phyloP scores from a whole-genome alignment of 1,140 invertebrate species.

The Cotesia typhae region DNA sequence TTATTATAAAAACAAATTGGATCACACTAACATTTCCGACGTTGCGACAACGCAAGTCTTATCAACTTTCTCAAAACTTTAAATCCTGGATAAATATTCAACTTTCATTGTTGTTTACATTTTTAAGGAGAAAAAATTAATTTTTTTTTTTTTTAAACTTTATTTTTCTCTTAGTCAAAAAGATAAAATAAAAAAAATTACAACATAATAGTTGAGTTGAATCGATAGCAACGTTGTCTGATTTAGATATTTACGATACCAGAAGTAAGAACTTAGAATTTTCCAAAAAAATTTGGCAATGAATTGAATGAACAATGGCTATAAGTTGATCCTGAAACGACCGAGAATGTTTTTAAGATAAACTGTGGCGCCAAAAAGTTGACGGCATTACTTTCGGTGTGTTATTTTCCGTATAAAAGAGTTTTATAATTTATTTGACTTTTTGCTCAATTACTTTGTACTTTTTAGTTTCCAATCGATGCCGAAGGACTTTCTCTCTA shows the following conservation, averaged over 20 bases:
- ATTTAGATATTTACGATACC: too few relatives aligned
- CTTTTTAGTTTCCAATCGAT: conserved; percentile 7
- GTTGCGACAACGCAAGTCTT: not conserved
- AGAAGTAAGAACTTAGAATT: not conserved
- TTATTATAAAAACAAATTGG: conserved; percentile 10
- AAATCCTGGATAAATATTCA: not conserved
- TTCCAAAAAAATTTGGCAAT: not conserved
- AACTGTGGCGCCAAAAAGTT: conserved; percentile 34
- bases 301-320: not conserved
- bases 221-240: too few relatives aligned
- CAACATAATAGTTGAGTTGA: too few relatives aligned
- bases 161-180: too few relatives aligned
- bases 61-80: conserved; percentile 2
- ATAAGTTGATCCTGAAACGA: conserved; percentile 29
- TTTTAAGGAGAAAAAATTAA: too few relatives aligned
- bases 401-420: too few relatives aligned
- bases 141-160: too few relatives aligned
- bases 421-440: not conserved
- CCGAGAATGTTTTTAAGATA: conserved; percentile 28
- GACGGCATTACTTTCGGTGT: not conserved
- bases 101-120: not conserved
- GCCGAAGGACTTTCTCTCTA: not conserved
- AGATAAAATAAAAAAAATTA: too few relatives aligned
- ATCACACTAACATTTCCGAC: conserved; percentile 7
- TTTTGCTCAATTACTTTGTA: not conserved